Evolutionary conservation across 37 sponge, comb jelly and placozoan genomes (phyloP), one percentile per base, ranked within the genome.

Genomic region (Chondrilla cf. caribensis): DNA sequence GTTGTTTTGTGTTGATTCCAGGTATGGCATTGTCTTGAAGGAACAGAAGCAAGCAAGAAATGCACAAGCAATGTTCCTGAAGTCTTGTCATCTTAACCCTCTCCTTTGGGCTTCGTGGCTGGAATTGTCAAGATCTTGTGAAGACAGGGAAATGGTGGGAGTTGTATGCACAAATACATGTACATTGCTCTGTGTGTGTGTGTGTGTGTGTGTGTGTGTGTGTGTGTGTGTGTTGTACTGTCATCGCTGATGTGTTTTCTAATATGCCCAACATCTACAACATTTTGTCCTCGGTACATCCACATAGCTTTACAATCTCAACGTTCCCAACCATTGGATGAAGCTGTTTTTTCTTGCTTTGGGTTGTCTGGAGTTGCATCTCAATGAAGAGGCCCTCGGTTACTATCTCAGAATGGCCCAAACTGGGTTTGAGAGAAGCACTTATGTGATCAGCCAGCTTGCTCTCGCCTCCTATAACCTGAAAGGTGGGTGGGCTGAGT

Each of bases 281-380:
- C n/a, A n/a, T n/a, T n/a, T n/a, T n/a, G n/a, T n/a, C n/a, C 51
- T 62, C 64, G 15, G 64, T 62, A 62, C 64, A 19, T 15, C 64
- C 15, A 14, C 51, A 47, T 11, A 92, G 93, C 81, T 92, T 58
- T 83, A 93, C 59, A 35, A 67, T 0, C 54, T 92, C 2, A 26
- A 79, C 22, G 60, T 95, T 26, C 96, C 96, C 21, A 38, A 89
- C 70, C 93, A 92, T 67, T 95, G 96, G 96, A 87, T 95, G 79
- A 87, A 90, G 85, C 84, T 89, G 54, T 89, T 95, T 88, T 95
- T 87, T 66, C 77, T 84, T 6, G 96, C 92, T 51, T 82, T 55
- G 38, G 88, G 80, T 22, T 92, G 85, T 36, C 88, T 91, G 54
- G 88, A 89, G 55, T 79, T 95, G 70, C 82, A 84, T 14, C 84